phyloP scores from a whole-genome alignment of 2,797 vertebrate genomes.

The Crenuchus spilurus region DNA sequence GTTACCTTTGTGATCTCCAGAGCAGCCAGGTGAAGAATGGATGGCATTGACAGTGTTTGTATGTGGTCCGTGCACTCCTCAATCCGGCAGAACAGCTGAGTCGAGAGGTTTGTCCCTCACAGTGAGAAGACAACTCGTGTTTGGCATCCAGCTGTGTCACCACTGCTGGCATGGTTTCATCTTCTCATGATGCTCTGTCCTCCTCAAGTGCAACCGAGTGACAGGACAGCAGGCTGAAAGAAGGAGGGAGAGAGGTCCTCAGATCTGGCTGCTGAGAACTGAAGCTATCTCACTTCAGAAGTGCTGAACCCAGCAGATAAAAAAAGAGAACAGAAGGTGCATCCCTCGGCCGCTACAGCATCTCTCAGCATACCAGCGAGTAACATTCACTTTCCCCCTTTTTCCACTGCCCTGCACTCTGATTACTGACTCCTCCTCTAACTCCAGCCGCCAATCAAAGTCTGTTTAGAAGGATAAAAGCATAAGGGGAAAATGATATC shows the following conservation, averaged over 20 bases:
- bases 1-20: not conserved
- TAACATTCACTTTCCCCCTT: slow-evolving; percentile 16
- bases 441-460: slow-evolving; percentile 41
- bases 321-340: not conserved
- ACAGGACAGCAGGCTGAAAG: slow-evolving; percentile 15
- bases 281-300: not conserved
- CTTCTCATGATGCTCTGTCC: not conserved
- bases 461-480: not conserved
- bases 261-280: not conserved
- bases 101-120: not conserved
- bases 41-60: not conserved
- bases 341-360: slow-evolving; percentile 17
- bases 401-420: slow-evolving; percentile 30
- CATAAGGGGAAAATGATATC: not conserved
- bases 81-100: not conserved
- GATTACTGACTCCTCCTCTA: slow-evolving; percentile 47
- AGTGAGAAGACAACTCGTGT: not conserved
- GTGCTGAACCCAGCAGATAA: slow-evolving; percentile 2
- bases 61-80: not conserved
- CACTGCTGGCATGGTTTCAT: not conserved
- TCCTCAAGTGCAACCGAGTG: not conserved
- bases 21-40: not conserved
- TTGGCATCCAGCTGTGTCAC: slow-evolving; percentile 3
- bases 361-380: slow-evolving; percentile 28
- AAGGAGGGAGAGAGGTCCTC: too few species aligned